These are phyloP conservation scores for Nothobranchius furzeri DNA, from an alignment of 2,113 vertebrate species.

Conservation along the genomic window DNA sequence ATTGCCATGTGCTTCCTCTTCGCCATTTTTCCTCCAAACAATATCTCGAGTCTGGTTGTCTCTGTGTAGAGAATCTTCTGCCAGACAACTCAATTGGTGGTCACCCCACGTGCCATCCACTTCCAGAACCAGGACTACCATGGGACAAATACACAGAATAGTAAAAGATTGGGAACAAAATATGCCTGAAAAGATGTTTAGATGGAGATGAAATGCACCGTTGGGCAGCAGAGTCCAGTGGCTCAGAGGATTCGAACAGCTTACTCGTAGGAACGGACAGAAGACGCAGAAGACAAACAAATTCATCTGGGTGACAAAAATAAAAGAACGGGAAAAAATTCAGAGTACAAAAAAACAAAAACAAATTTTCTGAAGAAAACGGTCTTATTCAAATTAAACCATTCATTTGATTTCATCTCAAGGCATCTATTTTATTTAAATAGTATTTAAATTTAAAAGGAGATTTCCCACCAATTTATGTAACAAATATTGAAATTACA, in stretches of 20 bases:
- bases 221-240: constrained; percentile 61
- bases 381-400: too few relatives aligned
- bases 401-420: too few relatives aligned
- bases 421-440: too few relatives aligned
- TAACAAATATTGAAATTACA: too few relatives aligned
- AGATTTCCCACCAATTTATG: too few relatives aligned
- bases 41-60: constrained; percentile 26
- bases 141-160: constrained; percentile 1
- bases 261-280: constrained; percentile 31
- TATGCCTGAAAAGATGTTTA: not conserved
- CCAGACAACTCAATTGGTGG: constrained; percentile 52
- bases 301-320: constrained; percentile 57
- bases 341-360: not conserved
- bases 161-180: not conserved
- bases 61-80: constrained; percentile 2
- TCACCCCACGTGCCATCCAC: constrained; percentile 42
- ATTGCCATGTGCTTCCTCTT: constrained; percentile 46
- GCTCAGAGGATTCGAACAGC: constrained; percentile 17
- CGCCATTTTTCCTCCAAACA: constrained; percentile 60
- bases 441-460: too few relatives aligned
- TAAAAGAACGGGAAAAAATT: too few relatives aligned
- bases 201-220: constrained; percentile 34
- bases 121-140: constrained; percentile 62
- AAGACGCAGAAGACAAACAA: constrained; percentile 13
- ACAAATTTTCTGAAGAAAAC: too few relatives aligned